Evolutionary conservation across 2,113 vertebrate species (phyloP).

Genomic region (Ceratotherium simum): DNA sequence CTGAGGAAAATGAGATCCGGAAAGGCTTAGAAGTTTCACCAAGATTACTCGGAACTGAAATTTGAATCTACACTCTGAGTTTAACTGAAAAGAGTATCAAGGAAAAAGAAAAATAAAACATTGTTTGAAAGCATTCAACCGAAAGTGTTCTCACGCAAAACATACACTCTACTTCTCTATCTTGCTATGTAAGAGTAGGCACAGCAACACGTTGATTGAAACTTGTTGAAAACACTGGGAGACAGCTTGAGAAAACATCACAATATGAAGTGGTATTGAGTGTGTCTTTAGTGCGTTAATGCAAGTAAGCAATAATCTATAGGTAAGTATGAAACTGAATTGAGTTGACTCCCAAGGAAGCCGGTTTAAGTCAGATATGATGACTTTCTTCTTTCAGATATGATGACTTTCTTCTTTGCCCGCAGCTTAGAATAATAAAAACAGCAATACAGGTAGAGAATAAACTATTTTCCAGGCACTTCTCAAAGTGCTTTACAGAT

Average conservation of each 20-base stretch:
- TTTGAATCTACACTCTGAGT: neutral
- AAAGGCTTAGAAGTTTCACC: neutral
- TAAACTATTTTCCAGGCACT: neutral
- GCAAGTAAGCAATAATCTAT: neutral
- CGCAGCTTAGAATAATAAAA: neutral
- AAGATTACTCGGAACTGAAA: neutral
- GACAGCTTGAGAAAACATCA: neutral
- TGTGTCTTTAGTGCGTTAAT: neutral
- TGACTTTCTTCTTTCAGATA: neutral
- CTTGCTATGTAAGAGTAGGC: neutral
- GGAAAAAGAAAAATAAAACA: neutral
- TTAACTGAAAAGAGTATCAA: neutral
- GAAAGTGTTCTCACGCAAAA: neutral
- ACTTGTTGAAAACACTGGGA: neutral
- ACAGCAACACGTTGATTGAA: neutral
- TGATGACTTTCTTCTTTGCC: neutral
- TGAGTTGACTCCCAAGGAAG: neutral
- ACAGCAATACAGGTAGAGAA: neutral
- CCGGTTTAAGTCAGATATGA: neutral
- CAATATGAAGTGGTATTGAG: neutral
- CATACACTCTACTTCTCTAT: neutral
- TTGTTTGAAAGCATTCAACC: neutral
- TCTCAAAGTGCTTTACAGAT: neutral
- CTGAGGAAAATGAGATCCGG: neutral
- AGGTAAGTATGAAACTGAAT: neutral